Conservation (phyloP, 1,140 invertebrate genomes). For the Cotesia typhae region DNA sequence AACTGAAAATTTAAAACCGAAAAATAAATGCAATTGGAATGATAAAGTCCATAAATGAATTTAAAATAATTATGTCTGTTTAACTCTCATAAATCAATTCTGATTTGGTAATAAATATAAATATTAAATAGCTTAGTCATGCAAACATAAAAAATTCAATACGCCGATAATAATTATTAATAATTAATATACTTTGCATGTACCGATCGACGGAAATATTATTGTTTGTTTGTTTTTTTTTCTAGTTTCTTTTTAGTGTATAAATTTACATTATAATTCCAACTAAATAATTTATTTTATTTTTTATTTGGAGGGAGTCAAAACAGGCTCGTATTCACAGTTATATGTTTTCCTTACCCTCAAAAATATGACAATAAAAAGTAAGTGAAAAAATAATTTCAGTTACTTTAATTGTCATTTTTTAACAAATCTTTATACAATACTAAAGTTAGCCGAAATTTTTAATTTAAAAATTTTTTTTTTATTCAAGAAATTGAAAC, state of each 20-base stretch:
- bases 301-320: constrained; percentile 37
- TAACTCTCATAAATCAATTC: background rate
- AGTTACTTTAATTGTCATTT: constrained; percentile 5
- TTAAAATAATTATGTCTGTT: background rate
- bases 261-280: constrained; percentile 9
- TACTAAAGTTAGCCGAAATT: too few species aligned
- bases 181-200: background rate
- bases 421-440: background rate
- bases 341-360: background rate
- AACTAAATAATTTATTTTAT: constrained; percentile 25
- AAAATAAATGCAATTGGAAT: constrained; percentile 35
- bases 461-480: too few species aligned
- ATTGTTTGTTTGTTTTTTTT: constrained; percentile 1
- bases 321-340: constrained; percentile 28
- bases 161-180: background rate
- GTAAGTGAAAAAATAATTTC: background rate
- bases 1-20: constrained; percentile 12
- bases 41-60: constrained; percentile 21
- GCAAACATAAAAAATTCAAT: background rate
- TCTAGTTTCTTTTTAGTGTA: background rate
- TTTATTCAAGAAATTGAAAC: too few species aligned
- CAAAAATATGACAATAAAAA: constrained; percentile 21
- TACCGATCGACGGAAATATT: constrained; percentile 1
- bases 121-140: background rate
- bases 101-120: constrained; percentile 2